Conservation (phyloP, 2,888 invertebrate genomes). For the Tyria jacobaeae region DNA sequence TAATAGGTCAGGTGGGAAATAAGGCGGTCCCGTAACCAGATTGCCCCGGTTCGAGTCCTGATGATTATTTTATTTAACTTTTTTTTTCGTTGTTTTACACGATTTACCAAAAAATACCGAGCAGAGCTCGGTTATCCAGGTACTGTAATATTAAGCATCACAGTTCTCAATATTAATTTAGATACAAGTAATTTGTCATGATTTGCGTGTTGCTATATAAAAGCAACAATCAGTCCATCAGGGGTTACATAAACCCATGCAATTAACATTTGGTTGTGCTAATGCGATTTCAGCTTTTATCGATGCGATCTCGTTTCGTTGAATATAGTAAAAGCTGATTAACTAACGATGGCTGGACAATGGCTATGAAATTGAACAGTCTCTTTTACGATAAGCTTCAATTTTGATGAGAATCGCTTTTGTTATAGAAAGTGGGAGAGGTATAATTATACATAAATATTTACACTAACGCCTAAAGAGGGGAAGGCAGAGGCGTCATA, state of each 20-base stretch:
- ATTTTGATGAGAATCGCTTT: constrained; percentile 20
- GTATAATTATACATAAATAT: too few relatives aligned
- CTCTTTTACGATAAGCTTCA: constrained; percentile 31
- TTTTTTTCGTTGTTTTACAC: too few relatives aligned
- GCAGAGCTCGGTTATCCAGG: too few relatives aligned
- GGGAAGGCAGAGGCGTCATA: too few relatives aligned
- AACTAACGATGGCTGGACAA: constrained; percentile 45
- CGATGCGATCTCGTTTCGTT: constrained; percentile 37
- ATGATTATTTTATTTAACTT: too few relatives aligned
- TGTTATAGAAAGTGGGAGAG: constrained; percentile 11
- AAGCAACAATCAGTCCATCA: constrained; percentile 52
- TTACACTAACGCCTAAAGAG: too few relatives aligned
- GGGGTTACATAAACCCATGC: constrained; percentile 53
- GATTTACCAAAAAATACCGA: too few relatives aligned
- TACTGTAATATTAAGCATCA: too few relatives aligned
- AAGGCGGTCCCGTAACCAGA: too few relatives aligned
- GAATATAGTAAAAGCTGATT: constrained; percentile 43
- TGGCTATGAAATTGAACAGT: constrained; percentile 30
- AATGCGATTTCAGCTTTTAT: constrained; percentile 48
- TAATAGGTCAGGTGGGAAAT: too few relatives aligned
- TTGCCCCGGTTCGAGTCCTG: too few relatives aligned
- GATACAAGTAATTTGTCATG: constrained; percentile 14
- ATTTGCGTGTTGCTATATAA: constrained; percentile 48
- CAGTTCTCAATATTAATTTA: constrained; percentile 6
- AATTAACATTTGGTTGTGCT: constrained; percentile 56